Base-by-base conservation (phyloP, 53 echinoderm and acorn worm genomes). In the Henricia sp. region DNA sequence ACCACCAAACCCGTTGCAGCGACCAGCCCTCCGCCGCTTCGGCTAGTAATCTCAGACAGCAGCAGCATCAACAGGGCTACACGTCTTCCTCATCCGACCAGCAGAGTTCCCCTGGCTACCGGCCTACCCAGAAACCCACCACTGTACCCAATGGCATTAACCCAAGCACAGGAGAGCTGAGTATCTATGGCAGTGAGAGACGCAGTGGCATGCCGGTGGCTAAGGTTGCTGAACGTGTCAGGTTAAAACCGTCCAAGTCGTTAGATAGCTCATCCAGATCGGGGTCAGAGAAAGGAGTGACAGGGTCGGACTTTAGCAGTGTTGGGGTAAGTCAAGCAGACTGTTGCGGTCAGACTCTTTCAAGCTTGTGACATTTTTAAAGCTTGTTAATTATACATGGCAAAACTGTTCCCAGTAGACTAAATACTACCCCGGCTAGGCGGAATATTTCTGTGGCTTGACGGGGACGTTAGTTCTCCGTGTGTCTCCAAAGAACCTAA, bases 51-150 rank as follows among this genome's bases (percentile, higher is more conserved):
- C 66, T 67, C 51, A 80, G 64, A 40, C 80, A 80, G 83, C 76
- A 86, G 78, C 89, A 92, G 68, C 88, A 91, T 21, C 86, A 84
- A 13, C 74, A 86, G 37, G 93, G 91, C 16, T 89, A 96, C 88
- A 93, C 93, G 56, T 96, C 96, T 3, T 96, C 96, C 6, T 96
- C 96, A 20, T 95, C 96, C 26, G 96, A 96, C 51, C 96, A 96
- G 77, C 93, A 91, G 73, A 89, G 91, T 88, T 96, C 96, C 9
- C 96, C 96, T 20, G 90, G 90, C 77, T 84, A 83, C 65, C 77
- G 93, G 24, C 89, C 89, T 56, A 86, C 91, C 25, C 77, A 44
- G 11, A 85, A 12, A 62, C 80, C 86, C 19, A 82, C 91, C 27
- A 51, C 90, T 3, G 69, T 68, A 17, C 86, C 83, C 46, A 72